Conservation (phyloP, 2,888 invertebrate species). For the Chloromyia formosa region DNA sequence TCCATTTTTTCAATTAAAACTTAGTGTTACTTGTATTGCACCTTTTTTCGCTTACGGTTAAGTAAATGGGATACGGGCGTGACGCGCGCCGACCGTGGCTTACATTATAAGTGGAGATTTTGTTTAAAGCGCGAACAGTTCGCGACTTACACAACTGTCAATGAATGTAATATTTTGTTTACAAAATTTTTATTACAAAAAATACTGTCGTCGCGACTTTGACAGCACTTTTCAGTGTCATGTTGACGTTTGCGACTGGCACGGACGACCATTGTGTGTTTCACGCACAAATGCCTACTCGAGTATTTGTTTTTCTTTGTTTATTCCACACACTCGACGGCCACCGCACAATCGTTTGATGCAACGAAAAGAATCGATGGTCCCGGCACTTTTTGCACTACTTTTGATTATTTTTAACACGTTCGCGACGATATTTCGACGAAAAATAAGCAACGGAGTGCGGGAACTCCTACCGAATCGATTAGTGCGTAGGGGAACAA, state of each 20-base stretch:
- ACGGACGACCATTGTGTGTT: slow-evolving; percentile 28
- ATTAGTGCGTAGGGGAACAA: slow-evolving; percentile 36
- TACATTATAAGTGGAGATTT: slow-evolving; percentile 2
- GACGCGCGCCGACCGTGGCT: background rate
- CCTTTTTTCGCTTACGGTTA: slow-evolving; percentile 11
- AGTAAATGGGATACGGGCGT: slow-evolving; percentile 20
- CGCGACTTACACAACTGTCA: slow-evolving; percentile 38
- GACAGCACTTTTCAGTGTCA: slow-evolving; percentile 37
- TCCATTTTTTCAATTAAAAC: slow-evolving; percentile 21
- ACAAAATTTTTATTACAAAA: slow-evolving; percentile 43
- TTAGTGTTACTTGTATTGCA: slow-evolving; percentile 20
- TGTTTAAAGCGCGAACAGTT: slow-evolving; percentile 23
- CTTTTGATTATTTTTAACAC: background rate
- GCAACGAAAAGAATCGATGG: background rate
- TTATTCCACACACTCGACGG: background rate
- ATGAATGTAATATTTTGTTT: slow-evolving; percentile 37
- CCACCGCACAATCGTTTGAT: background rate
- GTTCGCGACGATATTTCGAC: background rate
- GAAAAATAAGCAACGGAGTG: slow-evolving; percentile 20
- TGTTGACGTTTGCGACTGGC: slow-evolving; percentile 29
- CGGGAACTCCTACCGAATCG: slow-evolving; percentile 40
- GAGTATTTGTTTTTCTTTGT: background rate
- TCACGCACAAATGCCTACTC: slow-evolving; percentile 19
- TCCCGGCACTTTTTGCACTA: slow-evolving; percentile 20
- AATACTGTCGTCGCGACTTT: slow-evolving; percentile 35